Percentiles rank a stretch among this genome's conserved stretches.
Conservation (phyloP, 2,888 invertebrate species). For the Helicoverpa assulta region DNA sequence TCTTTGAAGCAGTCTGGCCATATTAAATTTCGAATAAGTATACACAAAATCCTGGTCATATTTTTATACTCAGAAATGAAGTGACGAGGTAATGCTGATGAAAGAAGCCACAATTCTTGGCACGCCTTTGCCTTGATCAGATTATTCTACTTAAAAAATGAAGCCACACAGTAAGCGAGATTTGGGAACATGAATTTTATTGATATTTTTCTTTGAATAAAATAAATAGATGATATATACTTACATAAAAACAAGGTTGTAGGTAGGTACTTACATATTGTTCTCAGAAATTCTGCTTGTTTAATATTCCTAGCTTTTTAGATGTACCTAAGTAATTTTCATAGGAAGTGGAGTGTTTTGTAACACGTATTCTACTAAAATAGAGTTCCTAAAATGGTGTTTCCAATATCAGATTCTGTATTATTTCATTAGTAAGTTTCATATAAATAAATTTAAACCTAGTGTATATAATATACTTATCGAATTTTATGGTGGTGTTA, state of each 20-base stretch:
- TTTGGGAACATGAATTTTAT: background rate
- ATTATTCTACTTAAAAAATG: conserved; percentile 46
- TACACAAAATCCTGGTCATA: conserved; percentile 19
- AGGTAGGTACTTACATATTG: background rate
- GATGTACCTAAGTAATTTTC: too few relatives aligned
- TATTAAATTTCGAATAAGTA: conserved; percentile 42
- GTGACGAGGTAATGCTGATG: conserved; percentile 52
- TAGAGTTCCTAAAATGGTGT: too few relatives aligned
- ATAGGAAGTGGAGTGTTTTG: too few relatives aligned
- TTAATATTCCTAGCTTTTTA: too few relatives aligned
- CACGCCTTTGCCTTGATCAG: conserved; percentile 48
- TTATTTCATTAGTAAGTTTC: too few relatives aligned
- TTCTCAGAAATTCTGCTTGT: background rate
- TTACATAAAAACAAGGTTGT: background rate
- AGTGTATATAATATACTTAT: too few relatives aligned
- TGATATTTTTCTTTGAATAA: background rate
- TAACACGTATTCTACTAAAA: too few relatives aligned
- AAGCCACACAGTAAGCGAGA: conserved; percentile 35
- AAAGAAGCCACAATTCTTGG: conserved; percentile 54
- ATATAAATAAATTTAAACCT: too few relatives aligned
- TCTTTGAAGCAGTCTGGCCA: conserved; percentile 5
- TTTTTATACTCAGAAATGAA: conserved; percentile 50
- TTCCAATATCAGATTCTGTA: too few relatives aligned
- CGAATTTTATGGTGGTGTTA: too few relatives aligned
- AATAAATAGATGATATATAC: background rate